Evolutionary conservation across 1,140 invertebrate genomes (phyloP).

Genomic region (Belonocnema kinseyi): DNA sequence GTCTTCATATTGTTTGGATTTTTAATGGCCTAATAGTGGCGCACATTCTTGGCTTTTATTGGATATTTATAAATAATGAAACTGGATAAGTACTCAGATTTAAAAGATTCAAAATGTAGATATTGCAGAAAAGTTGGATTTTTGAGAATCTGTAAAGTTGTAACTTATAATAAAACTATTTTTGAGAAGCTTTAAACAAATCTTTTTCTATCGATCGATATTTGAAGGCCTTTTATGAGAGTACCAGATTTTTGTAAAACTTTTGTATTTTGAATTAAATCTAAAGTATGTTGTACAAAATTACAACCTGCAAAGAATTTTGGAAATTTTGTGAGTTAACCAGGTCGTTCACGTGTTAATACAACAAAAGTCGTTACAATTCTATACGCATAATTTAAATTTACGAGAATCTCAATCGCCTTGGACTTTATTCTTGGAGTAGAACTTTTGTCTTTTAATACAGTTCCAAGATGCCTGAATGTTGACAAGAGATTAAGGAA

Average conservation of each 20-base stretch:
- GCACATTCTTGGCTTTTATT: neutral
- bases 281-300: too few relatives aligned
- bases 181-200: neutral
- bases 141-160: constrained; percentile 2
- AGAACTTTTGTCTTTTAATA: constrained; percentile 7
- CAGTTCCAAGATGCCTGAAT: constrained; percentile 2
- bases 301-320: too few relatives aligned
- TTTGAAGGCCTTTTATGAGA: too few relatives aligned
- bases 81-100: neutral
- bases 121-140: neutral
- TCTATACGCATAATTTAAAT: neutral
- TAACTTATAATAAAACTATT: constrained; percentile 27
- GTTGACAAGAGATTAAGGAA: constrained; percentile 20
- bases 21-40: neutral
- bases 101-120: constrained; percentile 3
- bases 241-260: too few relatives aligned
- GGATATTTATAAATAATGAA: neutral
- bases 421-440: neutral
- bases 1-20: neutral
- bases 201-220: neutral
- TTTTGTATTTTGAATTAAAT: too few relatives aligned
- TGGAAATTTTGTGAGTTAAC: too few relatives aligned
- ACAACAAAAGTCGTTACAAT: too few relatives aligned
- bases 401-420: neutral
- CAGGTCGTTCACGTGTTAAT: too few relatives aligned